Conservation (phyloP, 2,797 vertebrate genomes). For the Myotis daubentonii region DNA sequence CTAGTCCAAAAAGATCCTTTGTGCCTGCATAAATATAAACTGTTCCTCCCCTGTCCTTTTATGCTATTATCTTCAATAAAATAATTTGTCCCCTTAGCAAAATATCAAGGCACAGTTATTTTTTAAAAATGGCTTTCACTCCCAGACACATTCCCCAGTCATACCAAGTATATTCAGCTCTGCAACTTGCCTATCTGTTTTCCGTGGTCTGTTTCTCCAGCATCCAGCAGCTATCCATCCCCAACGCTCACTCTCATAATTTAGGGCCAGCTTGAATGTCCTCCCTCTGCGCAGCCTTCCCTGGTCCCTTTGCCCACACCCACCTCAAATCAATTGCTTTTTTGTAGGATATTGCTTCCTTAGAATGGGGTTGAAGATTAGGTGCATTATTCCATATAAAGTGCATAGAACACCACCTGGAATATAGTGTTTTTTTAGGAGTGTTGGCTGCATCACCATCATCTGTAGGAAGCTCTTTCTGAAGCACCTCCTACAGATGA, state of each 20-base stretch:
- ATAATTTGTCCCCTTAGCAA: not conserved
- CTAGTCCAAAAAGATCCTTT: not conserved
- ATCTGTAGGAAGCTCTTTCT: not conserved
- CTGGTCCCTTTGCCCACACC: not conserved
- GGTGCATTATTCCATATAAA: not conserved
- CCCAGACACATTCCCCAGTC: not conserved
- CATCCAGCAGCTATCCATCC: not conserved
- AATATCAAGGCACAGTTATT: not conserved
- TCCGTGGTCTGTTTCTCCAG: not conserved
- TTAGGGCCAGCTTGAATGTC: not conserved
- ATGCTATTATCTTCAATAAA: constrained; percentile 5
- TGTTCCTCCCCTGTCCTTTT: not conserved
- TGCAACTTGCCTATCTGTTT: not conserved
- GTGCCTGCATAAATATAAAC: constrained; percentile 24
- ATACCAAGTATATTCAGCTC: not conserved
- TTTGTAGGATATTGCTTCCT: not conserved
- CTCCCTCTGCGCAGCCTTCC: not conserved
- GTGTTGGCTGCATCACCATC: not conserved
- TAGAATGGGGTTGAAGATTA: not conserved
- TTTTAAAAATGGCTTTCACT: not conserved
- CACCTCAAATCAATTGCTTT: not conserved
- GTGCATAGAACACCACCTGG: not conserved
- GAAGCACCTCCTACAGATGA: not conserved
- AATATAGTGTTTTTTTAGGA: not conserved
- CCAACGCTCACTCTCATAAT: not conserved